Base-by-base conservation (phyloP, 2,113 vertebrate species). In the Helogale parvula region DNA sequence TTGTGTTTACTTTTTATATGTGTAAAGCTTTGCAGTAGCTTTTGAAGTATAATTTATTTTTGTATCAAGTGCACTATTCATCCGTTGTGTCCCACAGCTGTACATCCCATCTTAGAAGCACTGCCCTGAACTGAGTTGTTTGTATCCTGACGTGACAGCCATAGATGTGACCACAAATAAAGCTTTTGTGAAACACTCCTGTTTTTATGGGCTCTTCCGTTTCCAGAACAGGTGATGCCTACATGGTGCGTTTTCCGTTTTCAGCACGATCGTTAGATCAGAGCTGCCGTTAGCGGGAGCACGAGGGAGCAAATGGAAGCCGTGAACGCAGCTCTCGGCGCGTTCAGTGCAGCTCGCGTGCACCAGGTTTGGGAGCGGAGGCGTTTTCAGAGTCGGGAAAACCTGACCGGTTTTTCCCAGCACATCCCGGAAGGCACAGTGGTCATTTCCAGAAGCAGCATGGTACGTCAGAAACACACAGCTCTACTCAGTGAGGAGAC, bases 41-140 rank as follows among this genome's bases (percentile, higher is more conserved):
- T 97, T 98, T 91, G 92, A 97, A 93, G 92, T 98, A 13, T 99
- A 99, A 98, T 98, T 99, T 99, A 99, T 98, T 99, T 98, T 98
- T 98, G 96, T 98, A 98, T 98, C 96, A 96, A 97, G 96, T 92
- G 96, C 95, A 98, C 97, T 94, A 29, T 97, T 95, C 97, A 93
- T 92, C 88, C 93, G 94, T 38, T 97, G 88, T 98, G 93, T 97
- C 94, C 93, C 95, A 94, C 83, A 14, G 38, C 74, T 96, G 95
- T 94, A 13, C 97, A 72, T 94, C 98, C 95, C 96, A 86, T 96
- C 72, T 47, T 97, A 97, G 97, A 93, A 96, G 94, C 97, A 90
- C 98, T 88, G 96, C 96, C 97, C 98, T 97, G 97, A 98, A 83
- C 96, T 95, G 96, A 97, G 93, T 90, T 94, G 96, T 98, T 94